phyloP scores from a whole-genome alignment of 2,888 invertebrate genomes.

The Bombylius discolor region DNA sequence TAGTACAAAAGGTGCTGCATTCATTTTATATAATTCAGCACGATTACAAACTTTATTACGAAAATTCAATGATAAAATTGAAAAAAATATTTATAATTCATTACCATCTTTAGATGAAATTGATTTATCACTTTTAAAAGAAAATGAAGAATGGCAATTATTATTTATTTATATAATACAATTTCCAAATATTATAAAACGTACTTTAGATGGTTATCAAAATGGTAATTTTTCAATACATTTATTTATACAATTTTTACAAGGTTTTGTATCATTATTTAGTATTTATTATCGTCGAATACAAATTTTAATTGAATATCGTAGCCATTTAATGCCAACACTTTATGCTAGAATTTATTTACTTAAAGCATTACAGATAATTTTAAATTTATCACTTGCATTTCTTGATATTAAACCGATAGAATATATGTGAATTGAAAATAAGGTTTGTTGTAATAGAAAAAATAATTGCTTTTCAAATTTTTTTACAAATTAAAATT shows the following conservation, averaged over 20 bases:
- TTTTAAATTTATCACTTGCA: conserved; percentile 48
- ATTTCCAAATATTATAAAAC: conserved; percentile 47
- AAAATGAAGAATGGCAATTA: conserved; percentile 66
- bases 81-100: conserved; percentile 43
- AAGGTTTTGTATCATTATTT: conserved; percentile 48
- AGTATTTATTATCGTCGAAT: conserved; percentile 62
- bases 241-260: conserved; percentile 49
- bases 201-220: conserved; percentile 39
- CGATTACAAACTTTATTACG: conserved; percentile 52
- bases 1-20: conserved; percentile 42
- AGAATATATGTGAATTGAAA: conserved; percentile 46
- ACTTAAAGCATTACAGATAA: conserved; percentile 47
- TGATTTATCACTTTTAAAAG: conserved; percentile 48
- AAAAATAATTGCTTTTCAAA: too few relatives aligned
- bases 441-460: neutral
- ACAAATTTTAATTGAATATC: conserved; percentile 46
- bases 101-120: conserved; percentile 44
- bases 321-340: conserved; percentile 50
- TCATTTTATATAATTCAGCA: conserved; percentile 66
- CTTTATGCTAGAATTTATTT: conserved; percentile 59
- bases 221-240: conserved; percentile 48
- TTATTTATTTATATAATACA: conserved; percentile 53
- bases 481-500: too few relatives aligned
- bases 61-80: conserved; percentile 46
- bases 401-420: conserved; percentile 56